A percentile compares a stretch with the other conserved stretches of the same genome.
Conservation (phyloP, 2,888 invertebrate species). For the Xestia sexstrigata region DNA sequence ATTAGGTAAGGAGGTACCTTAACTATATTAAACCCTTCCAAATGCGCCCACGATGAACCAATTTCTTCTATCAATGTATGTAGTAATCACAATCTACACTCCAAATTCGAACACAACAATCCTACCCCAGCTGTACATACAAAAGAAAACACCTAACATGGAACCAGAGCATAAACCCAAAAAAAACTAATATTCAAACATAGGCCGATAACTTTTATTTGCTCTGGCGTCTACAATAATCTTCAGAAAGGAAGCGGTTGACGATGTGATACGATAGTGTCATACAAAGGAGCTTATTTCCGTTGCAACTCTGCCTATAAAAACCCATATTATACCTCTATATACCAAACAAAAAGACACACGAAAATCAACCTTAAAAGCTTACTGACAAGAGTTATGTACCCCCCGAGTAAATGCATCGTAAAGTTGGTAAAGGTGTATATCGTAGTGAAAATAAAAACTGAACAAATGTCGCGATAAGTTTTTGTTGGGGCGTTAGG, state of each 20-base stretch:
- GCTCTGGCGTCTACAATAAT: slow-evolving; percentile 86
- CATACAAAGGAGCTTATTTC: slow-evolving; percentile 90
- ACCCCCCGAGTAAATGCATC: slow-evolving; percentile 28
- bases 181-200: slow-evolving; percentile 70
- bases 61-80: slow-evolving; percentile 1
- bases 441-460: slow-evolving; percentile 89
- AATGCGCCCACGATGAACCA: neutral
- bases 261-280: slow-evolving; percentile 87
- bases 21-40: slow-evolving; percentile 14
- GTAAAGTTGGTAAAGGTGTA: slow-evolving; percentile 80
- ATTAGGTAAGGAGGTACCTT: neutral
- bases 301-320: slow-evolving; percentile 83
- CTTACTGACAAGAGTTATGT: neutral
- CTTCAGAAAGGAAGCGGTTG: slow-evolving; percentile 88
- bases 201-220: slow-evolving; percentile 86
- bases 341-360: slow-evolving; percentile 54
- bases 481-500: slow-evolving; percentile 89
- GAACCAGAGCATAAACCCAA: slow-evolving; percentile 33
- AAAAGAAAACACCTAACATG: slow-evolving; percentile 59
- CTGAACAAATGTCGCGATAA: slow-evolving; percentile 89
- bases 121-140: slow-evolving; percentile 61
- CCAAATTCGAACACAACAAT: slow-evolving; percentile 38
- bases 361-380: slow-evolving; percentile 66
- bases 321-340: slow-evolving; percentile 77
- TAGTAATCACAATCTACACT: slow-evolving; percentile 3